Evolutionary conservation across 2,888 invertebrate genomes (phyloP).

Genomic region (Pterostichus madidus): DNA sequence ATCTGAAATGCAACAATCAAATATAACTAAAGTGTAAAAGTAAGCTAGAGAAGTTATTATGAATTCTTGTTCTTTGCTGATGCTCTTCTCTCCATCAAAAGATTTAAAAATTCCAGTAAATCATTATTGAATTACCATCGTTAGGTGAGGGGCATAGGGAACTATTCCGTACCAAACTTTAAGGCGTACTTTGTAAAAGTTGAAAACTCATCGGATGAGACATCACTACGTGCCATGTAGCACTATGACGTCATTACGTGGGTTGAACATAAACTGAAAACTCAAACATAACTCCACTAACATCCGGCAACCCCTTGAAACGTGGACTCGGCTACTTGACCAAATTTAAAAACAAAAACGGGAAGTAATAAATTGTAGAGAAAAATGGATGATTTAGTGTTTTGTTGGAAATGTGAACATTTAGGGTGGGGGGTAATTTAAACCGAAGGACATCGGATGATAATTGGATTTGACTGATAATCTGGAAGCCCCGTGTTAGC

Average conservation of each 20-base stretch:
- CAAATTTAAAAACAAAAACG: constrained; percentile 20
- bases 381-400: background rate
- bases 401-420: constrained; percentile 17
- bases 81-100: background rate
- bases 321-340: background rate
- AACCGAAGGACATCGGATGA: constrained; percentile 27
- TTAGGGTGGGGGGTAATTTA: constrained; percentile 12
- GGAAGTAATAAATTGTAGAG: background rate
- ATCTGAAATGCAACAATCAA: too few species aligned
- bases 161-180: constrained; percentile 25
- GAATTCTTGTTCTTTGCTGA: background rate
- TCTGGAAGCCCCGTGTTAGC: constrained; percentile 34
- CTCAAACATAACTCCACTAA: constrained; percentile 49
- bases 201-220: constrained; percentile 47
- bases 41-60: too few species aligned
- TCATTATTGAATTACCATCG: constrained; percentile 50
- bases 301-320: background rate
- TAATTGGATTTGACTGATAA: constrained; percentile 55
- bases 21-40: too few species aligned
- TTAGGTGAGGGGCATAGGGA: constrained; percentile 17
- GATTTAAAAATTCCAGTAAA: constrained; percentile 30
- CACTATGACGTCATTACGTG: constrained; percentile 54
- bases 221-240: constrained; percentile 55
- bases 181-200: constrained; percentile 44
- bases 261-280: constrained; percentile 54